Base-by-base conservation (phyloP, 2,888 invertebrate genomes). In the Aporophyla nigra region DNA sequence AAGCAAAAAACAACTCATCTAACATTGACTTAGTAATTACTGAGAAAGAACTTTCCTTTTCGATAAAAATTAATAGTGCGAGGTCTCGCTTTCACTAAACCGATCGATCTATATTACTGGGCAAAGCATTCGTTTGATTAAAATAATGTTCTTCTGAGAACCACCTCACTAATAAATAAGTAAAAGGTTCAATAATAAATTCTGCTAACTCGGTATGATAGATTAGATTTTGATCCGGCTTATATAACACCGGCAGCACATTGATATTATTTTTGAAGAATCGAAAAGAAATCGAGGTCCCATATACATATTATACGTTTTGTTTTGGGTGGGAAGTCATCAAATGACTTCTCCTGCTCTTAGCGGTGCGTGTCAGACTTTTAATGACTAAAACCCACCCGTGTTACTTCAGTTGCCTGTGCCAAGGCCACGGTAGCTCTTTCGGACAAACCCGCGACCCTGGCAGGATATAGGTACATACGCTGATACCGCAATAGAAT, bases 1-100 rank as follows among this genome's bases (percentile, higher is more conserved):
- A 58, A 33, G 14, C 16, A 56, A 80, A 79, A 76, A 78, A 71
- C n/a, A 54, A 63, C 54, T 21, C 56, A 65, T 78, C n/a, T 58
- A 49, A 16, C 71, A 84, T 72, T 83, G 73, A 67, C 65, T 77
- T 56, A 58, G 65, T 87, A 86, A 86, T 84, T 77, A 87, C 63
- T 61, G 6, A 49, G 66, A 70, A 24, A 72, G 19, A 77, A 87
- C 88, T 87, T 86, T 87, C 86, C 49, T 68, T 86, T 81, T 86
- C 74, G 66, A 75, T 84, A 86, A 74, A 85, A 83, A 78, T 83
- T 65, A 74, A 83, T 74, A 73, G 56, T 63, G 54, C 54, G 33
- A 46, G 40, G 56, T 65, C 63, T 78, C n/a, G 53, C 83, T 83
- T 83, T 83, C 83, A 78, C 83, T 74, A 3, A 49, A 82, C 43